Percentiles rank a stretch among this genome's conserved stretches.
Conservation (phyloP, 2,797 vertebrate genomes). For the Periparus ater region DNA sequence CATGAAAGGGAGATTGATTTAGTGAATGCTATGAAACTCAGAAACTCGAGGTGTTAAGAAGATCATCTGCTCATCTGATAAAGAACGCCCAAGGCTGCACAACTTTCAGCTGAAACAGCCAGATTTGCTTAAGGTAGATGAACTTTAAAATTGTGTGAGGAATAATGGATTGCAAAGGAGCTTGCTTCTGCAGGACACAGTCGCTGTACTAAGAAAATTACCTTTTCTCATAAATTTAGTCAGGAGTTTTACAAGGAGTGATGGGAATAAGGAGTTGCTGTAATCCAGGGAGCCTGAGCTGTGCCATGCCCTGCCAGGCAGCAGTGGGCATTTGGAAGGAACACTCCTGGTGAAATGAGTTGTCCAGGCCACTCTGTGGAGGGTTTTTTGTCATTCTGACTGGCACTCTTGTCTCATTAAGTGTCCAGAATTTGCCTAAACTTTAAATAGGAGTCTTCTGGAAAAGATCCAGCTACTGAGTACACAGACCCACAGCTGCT, state of each 20-base stretch:
- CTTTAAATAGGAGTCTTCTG: too few relatives aligned
- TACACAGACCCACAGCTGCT: too few relatives aligned
- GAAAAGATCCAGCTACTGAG: too few relatives aligned
- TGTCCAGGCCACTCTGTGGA: background rate
- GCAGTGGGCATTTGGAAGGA: background rate
- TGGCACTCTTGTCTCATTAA: too few relatives aligned
- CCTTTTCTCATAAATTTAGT: background rate
- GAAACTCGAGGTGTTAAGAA: constrained; percentile 37
- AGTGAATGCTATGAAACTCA: constrained; percentile 37
- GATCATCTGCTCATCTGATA: background rate
- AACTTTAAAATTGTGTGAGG: constrained; percentile 6
- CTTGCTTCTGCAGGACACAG: background rate
- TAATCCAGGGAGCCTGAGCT: background rate
- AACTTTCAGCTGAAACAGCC: constrained; percentile 2
- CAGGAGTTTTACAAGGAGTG: background rate
- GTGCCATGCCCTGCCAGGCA: background rate
- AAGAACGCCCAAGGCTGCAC: constrained; percentile 10
- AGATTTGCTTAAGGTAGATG: background rate
- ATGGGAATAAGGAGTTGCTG: background rate
- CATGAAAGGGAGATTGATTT: constrained; percentile 42
- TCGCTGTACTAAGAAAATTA: background rate
- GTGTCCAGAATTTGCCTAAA: too few relatives aligned
- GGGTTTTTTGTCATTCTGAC: background rate
- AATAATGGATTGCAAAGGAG: background rate
- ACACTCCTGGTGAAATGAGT: background rate